Evolutionary conservation across 1,140 invertebrate species (phyloP).

Genomic region (Hetaerina americana): DNA sequence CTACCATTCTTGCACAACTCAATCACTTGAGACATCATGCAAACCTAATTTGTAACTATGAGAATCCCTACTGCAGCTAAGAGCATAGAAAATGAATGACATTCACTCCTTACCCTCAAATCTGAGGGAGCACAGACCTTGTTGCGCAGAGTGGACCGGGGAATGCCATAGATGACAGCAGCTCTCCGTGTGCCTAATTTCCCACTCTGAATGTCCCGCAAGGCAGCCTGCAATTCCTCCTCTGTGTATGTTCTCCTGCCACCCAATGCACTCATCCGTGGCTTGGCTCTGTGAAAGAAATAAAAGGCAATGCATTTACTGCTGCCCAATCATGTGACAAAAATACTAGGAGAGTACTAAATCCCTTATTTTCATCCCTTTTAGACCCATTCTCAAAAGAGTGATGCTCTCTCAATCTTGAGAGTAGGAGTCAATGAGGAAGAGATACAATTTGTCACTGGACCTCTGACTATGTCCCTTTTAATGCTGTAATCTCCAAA

Average conservation of each 20-base stretch:
- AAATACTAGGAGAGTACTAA: too few species aligned
- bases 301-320: conserved; percentile 7
- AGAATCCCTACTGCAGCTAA: not conserved
- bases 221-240: conserved; percentile 76
- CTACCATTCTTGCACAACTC: too few species aligned
- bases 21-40: too few species aligned
- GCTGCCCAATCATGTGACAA: too few species aligned
- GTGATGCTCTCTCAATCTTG: too few species aligned
- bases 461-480: too few species aligned
- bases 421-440: too few species aligned
- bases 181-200: conserved; percentile 82
- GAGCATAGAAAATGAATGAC: not conserved
- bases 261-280: conserved; percentile 40
- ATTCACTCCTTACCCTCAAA: not conserved
- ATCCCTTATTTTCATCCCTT: too few species aligned
- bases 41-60: too few species aligned
- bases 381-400: too few species aligned
- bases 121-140: conserved; percentile 40
- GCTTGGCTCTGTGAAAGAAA: conserved; percentile 44
- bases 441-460: too few species aligned
- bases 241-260: conserved; percentile 72
- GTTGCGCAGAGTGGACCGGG: conserved; percentile 84
- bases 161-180: conserved; percentile 89
- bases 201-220: conserved; percentile 83
- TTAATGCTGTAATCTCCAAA: too few species aligned